A percentile compares a stretch with the other conserved stretches of the same genome.
phyloP scores from a whole-genome alignment of 2,888 invertebrate species.

The Drosophila paucipuncta region DNA sequence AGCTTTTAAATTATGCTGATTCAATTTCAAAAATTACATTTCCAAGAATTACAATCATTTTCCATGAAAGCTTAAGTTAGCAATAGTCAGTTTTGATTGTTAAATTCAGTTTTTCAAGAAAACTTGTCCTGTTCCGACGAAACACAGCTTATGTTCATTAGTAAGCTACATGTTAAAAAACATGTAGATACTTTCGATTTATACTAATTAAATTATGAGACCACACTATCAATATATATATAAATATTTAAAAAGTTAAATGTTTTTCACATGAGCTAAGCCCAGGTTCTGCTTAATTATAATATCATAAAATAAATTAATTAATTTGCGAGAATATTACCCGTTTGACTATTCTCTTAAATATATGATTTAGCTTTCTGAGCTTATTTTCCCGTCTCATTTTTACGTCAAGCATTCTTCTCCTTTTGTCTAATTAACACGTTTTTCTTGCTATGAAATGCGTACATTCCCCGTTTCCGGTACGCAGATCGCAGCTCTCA shows the following conservation, averaged over 20 bases:
- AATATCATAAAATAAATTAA: not conserved
- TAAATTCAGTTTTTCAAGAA: not conserved
- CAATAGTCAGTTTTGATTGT: not conserved
- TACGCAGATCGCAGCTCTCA: not conserved
- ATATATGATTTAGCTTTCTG: not conserved
- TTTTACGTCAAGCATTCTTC: constrained; percentile 59
- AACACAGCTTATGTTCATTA: no score
- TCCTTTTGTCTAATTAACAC: constrained; percentile 66
- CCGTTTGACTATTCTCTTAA: not conserved
- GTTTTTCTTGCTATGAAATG: constrained; percentile 11
- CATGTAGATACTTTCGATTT: not conserved
- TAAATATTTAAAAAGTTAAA: not conserved
- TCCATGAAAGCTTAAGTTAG: not conserved
- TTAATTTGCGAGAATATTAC: not conserved
- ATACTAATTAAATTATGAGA: not conserved
- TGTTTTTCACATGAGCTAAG: not conserved
- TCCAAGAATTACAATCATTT: not conserved
- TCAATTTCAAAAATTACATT: not conserved
- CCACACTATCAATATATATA: not conserved
- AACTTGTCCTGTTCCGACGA: no score
- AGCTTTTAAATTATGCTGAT: not conserved
- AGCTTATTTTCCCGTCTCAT: constrained; percentile 41
- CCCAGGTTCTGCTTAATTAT: not conserved
- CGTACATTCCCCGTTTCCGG: constrained; percentile 16
- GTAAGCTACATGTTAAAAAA: not conserved